phyloP scores from a whole-genome alignment of 1,140 invertebrate genomes.

The Leptinotarsa defecta region DNA sequence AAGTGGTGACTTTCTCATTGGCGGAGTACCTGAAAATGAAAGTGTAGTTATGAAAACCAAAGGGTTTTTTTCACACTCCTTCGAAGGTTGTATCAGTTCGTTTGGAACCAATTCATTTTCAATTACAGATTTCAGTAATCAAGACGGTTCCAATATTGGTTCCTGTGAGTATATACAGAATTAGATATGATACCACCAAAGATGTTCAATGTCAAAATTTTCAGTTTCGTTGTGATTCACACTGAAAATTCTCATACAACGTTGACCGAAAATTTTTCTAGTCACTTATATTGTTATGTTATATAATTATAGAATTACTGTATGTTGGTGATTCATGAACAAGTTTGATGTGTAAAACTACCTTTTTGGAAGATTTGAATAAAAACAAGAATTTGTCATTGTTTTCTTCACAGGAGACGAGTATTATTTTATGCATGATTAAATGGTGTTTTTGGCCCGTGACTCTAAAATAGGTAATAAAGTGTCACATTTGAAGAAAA shows the following conservation, averaged over 20 bases:
- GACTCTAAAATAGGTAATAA: too few species aligned
- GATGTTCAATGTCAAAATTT: neutral
- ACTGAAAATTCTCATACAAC: neutral
- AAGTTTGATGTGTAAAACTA: too few species aligned
- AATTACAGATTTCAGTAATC: constrained; percentile 60
- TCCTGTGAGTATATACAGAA: constrained; percentile 55
- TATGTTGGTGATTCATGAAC: too few species aligned
- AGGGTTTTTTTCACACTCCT: constrained; percentile 45
- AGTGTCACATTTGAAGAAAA: too few species aligned
- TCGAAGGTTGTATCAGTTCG: constrained; percentile 51
- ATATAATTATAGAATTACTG: neutral
- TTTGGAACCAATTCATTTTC: constrained; percentile 50
- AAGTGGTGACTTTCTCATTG: constrained; percentile 47
- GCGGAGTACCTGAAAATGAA: constrained; percentile 44
- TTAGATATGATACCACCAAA: neutral
- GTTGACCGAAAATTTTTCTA: neutral
- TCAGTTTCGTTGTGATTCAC: neutral
- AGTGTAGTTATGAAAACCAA: constrained; percentile 37
- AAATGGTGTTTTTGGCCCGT: too few species aligned
- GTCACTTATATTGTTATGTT: constrained; percentile 3
- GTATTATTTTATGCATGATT: too few species aligned
- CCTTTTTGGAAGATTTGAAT: too few species aligned
- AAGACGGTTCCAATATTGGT: constrained; percentile 62
- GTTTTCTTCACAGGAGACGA: too few species aligned
- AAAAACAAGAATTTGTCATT: too few species aligned